Base-by-base conservation (phyloP, 2,113 vertebrate species). In the Halcyon senegalensis region DNA sequence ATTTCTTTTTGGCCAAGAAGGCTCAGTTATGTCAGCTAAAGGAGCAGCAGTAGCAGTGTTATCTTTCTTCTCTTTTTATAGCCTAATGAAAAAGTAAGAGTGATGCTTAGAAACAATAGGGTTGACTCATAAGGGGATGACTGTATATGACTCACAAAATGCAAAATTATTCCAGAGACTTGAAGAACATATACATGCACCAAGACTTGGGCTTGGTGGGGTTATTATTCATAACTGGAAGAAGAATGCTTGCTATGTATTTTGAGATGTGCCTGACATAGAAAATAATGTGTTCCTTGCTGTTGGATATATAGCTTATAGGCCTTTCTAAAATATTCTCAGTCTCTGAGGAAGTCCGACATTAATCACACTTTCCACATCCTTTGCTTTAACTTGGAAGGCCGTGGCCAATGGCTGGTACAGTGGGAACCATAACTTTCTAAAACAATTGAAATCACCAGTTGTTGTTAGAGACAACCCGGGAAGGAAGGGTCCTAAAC, bases 91-190 rank as follows among this genome's bases (percentile, higher is more conserved):
- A 86, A 86, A 92, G 2, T 55, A 50, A 69, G 64, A 83, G 92
- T 48, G 37, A 91, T 77, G 39, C 83, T 86, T 75, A 88, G 76
- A 93, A 90, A 94, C 79, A 94, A 72, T 70, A 59, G 37, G 31
- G 46, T 74, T 96, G 93, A 96, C 67, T 93, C 95, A 93, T 69
- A 83, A 83, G 44, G 50, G 63, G 41, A 19, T 95, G 84, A 88
- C 55, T 90, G 44, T 63, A 24, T 68, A 16, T 94, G 90, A 93
- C 75, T 96, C 92, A 95, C 51, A 83, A 81, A 1, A 76, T 74
- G 56, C 30, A 43, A 86, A 62, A 84, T 81, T 89, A 58, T 95
- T 95, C 35, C 48, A 25, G 60, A 68, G 21, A 37, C 24, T 35
- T 74, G 56, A 81, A 74, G 64, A 60, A 28, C 44, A 28, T 60